Conservation (phyloP, 2,113 vertebrate genomes). For the Channa argus region DNA sequence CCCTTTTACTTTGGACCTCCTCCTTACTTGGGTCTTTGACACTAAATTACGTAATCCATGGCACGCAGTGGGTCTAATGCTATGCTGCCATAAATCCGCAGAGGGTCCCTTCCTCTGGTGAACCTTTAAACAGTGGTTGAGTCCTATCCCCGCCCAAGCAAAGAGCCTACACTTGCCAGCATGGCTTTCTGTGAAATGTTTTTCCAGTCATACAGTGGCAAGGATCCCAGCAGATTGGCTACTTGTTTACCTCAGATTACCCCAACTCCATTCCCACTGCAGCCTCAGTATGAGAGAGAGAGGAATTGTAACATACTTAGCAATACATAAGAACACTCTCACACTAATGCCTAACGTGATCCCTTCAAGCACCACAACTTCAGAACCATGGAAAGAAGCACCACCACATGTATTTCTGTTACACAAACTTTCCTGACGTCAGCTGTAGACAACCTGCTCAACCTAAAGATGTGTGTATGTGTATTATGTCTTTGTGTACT, state of each 20-base stretch:
- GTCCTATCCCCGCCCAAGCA: too few relatives aligned
- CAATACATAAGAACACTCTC: neutral
- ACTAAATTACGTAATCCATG: too few relatives aligned
- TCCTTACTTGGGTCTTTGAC: too few relatives aligned
- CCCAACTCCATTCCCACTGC: neutral
- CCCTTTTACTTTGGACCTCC: too few relatives aligned
- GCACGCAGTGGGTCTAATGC: too few relatives aligned
- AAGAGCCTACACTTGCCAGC: too few relatives aligned
- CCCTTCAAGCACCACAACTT: neutral
- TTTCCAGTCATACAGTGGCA: too few relatives aligned
- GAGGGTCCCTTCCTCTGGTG: too few relatives aligned
- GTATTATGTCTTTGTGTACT: neutral
- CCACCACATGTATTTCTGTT: neutral
- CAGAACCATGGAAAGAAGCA: conserved; percentile 14
- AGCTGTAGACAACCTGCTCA: neutral
- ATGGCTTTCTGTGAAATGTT: neutral
- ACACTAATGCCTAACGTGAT: neutral
- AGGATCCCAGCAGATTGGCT: neutral
- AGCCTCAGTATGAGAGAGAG: neutral
- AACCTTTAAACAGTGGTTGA: too few relatives aligned
- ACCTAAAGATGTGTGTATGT: too few relatives aligned
- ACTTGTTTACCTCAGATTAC: conserved; percentile 17
- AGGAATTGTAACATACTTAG: too few relatives aligned
- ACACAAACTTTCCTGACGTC: neutral
- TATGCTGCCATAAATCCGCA: too few relatives aligned